Conservation (phyloP, 2,797 vertebrate genomes). For the Silurus lanzhouensis region DNA sequence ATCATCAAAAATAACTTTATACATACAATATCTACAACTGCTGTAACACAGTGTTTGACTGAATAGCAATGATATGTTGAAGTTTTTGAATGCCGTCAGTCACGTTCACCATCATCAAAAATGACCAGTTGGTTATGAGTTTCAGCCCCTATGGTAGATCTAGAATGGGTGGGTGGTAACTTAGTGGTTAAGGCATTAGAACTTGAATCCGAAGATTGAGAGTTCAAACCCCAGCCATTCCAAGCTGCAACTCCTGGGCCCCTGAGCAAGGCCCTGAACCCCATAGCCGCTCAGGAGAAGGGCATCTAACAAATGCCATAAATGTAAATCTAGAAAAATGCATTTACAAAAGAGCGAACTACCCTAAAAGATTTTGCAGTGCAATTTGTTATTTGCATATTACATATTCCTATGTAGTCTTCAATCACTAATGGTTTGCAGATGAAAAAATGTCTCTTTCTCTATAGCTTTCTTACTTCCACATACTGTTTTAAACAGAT, state of each 20-base stretch:
- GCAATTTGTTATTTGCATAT: neutral
- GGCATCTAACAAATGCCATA: too few relatives aligned
- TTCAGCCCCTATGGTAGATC: neutral
- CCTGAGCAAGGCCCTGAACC: too few relatives aligned
- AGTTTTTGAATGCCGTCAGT: neutral
- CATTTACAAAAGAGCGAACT: neutral
- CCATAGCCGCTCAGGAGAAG: too few relatives aligned
- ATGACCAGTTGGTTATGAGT: neutral
- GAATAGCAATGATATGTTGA: neutral
- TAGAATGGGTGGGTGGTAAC: too few relatives aligned
- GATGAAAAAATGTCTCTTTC: neutral
- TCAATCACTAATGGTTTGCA: neutral
- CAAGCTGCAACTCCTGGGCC: too few relatives aligned
- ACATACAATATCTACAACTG: neutral
- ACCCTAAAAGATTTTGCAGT: neutral
- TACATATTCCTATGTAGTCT: neutral
- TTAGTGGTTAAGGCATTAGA: too few relatives aligned
- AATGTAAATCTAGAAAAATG: too few relatives aligned
- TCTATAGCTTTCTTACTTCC: slow-evolving; percentile 1
- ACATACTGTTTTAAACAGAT: neutral
- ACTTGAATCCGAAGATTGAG: too few relatives aligned
- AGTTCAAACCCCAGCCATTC: too few relatives aligned
- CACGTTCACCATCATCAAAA: neutral
- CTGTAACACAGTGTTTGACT: neutral
- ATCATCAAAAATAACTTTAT: neutral